phyloP scores from a whole-genome alignment of 1,140 invertebrate genomes.

The Chelonus insularis region DNA sequence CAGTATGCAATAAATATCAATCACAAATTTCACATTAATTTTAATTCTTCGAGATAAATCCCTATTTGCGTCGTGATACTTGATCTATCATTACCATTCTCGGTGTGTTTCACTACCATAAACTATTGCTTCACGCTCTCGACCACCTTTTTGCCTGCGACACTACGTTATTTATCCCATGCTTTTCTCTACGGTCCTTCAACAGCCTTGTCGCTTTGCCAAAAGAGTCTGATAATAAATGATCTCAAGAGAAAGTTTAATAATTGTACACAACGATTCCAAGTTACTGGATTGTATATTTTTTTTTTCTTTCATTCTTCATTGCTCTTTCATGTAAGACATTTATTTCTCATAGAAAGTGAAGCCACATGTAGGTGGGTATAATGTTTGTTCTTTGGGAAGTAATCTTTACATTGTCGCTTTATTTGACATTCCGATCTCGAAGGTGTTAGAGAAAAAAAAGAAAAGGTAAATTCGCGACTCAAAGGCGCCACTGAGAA shows the following conservation, averaged over 20 bases:
- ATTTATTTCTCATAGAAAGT: constrained; percentile 7
- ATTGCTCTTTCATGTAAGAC: not conserved
- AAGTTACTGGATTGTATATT: no score
- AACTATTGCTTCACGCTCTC: constrained; percentile 12
- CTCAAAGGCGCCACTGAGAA: constrained; percentile 26
- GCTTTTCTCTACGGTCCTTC: not conserved
- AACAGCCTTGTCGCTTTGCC: not conserved
- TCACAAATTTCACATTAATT: constrained; percentile 15
- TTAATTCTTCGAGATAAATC: constrained; percentile 19
- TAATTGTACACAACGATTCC: no score
- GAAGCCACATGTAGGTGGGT: constrained; percentile 9
- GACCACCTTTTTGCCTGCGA: not conserved
- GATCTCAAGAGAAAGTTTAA: not conserved
- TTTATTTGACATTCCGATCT: constrained; percentile 27
- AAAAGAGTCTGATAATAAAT: constrained; percentile 13
- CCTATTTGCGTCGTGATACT: constrained; percentile 11
- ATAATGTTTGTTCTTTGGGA: not conserved
- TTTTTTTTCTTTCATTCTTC: not conserved
- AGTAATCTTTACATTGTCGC: not conserved
- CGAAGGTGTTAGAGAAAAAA: constrained; percentile 18
- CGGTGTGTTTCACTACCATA: constrained; percentile 10
- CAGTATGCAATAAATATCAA: constrained; percentile 13
- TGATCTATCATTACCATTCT: constrained; percentile 26
- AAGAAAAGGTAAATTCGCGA: not conserved
- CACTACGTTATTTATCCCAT: constrained; percentile 10